Percentiles rank a stretch among this genome's conserved stretches.
phyloP scores from a whole-genome alignment of 2,113 vertebrate species.

The Coreoperca whiteheadi region DNA sequence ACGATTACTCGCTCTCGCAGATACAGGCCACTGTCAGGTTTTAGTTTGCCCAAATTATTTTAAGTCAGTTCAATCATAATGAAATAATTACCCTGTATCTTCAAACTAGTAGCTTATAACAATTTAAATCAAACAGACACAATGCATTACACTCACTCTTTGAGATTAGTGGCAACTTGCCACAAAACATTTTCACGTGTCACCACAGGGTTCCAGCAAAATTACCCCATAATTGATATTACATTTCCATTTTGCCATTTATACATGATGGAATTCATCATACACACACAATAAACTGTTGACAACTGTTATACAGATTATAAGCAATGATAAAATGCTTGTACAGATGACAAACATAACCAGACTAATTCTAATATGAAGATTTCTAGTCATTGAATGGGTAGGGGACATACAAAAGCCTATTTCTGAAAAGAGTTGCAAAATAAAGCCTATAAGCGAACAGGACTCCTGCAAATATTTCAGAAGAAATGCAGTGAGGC shows the following conservation, averaged over 20 bases:
- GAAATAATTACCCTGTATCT: slow-evolving; percentile 73
- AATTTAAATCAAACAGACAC: slow-evolving; percentile 39
- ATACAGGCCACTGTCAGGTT: slow-evolving; percentile 43
- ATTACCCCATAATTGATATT: neutral
- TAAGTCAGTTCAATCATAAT: slow-evolving; percentile 23
- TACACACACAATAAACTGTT: slow-evolving; percentile 45
- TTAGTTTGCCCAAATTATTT: slow-evolving; percentile 46
- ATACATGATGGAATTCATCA: slow-evolving; percentile 47
- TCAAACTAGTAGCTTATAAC: slow-evolving; percentile 48
- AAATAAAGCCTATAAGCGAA: slow-evolving; percentile 40
- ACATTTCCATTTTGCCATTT: slow-evolving; percentile 37
- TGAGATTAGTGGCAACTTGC: slow-evolving; percentile 35
- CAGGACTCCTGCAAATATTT: neutral
- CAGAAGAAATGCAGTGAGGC: neutral
- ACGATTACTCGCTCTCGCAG: slow-evolving; percentile 10
- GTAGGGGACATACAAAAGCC: neutral
- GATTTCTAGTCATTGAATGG: neutral
- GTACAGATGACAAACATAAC: slow-evolving; percentile 31
- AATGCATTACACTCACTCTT: slow-evolving; percentile 29
- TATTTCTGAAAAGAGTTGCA: slow-evolving; percentile 22
- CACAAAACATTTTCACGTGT: slow-evolving; percentile 34
- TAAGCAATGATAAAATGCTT: slow-evolving; percentile 34
- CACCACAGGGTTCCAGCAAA: neutral
- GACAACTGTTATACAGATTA: slow-evolving; percentile 26
- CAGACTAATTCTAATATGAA: slow-evolving; percentile 14